Conservation (phyloP, 2,888 invertebrate species). For the Heliconius cydno region DNA sequence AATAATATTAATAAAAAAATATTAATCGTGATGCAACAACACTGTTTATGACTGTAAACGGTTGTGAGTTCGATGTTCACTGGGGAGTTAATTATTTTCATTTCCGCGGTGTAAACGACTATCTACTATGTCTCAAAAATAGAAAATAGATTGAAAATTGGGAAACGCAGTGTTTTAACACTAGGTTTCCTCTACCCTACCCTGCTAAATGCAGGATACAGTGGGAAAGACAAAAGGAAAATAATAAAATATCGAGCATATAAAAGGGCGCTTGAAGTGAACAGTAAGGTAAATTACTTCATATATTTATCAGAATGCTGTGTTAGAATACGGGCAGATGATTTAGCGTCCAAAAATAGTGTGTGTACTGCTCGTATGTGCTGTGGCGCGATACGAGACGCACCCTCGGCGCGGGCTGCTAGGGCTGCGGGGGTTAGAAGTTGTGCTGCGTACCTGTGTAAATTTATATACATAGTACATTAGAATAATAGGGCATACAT, state of each 20-base stretch:
- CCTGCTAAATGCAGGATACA: too few relatives aligned
- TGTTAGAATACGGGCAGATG: slow-evolving; percentile 95
- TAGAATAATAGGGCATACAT: background rate
- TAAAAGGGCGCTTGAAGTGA: background rate
- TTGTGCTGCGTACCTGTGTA: slow-evolving; percentile 92
- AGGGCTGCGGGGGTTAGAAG: slow-evolving; percentile 95
- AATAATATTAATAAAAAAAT: too few relatives aligned
- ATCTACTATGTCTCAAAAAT: too few relatives aligned
- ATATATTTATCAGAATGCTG: slow-evolving; percentile 96
- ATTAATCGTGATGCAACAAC: too few relatives aligned
- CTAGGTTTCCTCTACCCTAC: too few relatives aligned
- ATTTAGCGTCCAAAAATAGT: slow-evolving; percentile 97
- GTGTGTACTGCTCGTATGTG: slow-evolving; percentile 93
- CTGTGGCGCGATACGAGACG: slow-evolving; percentile 88
- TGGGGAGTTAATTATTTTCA: too few relatives aligned
- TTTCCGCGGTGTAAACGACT: too few relatives aligned
- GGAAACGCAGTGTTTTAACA: too few relatives aligned
- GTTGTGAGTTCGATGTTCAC: too few relatives aligned
- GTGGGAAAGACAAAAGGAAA: background rate
- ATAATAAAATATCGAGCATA: background rate
- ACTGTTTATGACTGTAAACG: too few relatives aligned
- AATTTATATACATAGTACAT: background rate
- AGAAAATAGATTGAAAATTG: too few relatives aligned
- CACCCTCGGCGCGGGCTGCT: slow-evolving; percentile 94
- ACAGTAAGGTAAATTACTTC: slow-evolving; percentile 83